A percentile compares a stretch with the other conserved stretches of the same genome.
These are phyloP conservation scores for Enteromius paludinosus DNA, from an alignment of 2,797 vertebrate genomes.

Conservation along the genomic window DNA sequence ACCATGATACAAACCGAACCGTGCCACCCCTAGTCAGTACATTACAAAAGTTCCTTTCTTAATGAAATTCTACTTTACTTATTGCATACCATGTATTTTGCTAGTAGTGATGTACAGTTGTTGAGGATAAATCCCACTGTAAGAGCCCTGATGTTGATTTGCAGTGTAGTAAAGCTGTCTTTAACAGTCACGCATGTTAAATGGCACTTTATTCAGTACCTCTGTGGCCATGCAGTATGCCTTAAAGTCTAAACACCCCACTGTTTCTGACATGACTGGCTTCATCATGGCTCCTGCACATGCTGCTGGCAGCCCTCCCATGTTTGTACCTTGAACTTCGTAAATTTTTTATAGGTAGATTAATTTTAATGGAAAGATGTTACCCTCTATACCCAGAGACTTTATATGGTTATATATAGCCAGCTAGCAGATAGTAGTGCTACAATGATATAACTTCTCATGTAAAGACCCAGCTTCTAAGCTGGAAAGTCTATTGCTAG, in stretches of 20 bases:
- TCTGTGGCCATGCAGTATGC: not conserved
- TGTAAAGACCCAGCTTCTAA: not conserved
- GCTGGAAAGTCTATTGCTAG: not conserved
- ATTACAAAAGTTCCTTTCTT: not conserved
- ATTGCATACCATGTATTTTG: not conserved
- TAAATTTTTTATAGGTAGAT: constrained; percentile 17
- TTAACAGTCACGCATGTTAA: not conserved
- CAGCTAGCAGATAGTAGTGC: not conserved
- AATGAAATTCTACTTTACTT: not conserved
- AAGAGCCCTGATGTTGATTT: not conserved
- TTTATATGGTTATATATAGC: constrained; percentile 28
- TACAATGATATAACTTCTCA: not conserved
- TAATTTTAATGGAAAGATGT: constrained; percentile 29
- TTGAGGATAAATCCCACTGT: not conserved
- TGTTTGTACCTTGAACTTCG: constrained; percentile 17
- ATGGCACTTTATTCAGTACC: not conserved
- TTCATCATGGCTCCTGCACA: not conserved
- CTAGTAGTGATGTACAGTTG: not conserved
- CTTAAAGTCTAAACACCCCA: not conserved
- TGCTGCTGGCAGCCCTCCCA: constrained; percentile 13
- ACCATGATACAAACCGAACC: no score
- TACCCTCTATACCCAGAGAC: not conserved
- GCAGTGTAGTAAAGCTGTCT: not conserved
- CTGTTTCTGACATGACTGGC: constrained; percentile 21
- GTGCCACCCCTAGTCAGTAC: no score